Conservation (phyloP, 2,888 invertebrate species). For the Ectemnius lituratus region DNA sequence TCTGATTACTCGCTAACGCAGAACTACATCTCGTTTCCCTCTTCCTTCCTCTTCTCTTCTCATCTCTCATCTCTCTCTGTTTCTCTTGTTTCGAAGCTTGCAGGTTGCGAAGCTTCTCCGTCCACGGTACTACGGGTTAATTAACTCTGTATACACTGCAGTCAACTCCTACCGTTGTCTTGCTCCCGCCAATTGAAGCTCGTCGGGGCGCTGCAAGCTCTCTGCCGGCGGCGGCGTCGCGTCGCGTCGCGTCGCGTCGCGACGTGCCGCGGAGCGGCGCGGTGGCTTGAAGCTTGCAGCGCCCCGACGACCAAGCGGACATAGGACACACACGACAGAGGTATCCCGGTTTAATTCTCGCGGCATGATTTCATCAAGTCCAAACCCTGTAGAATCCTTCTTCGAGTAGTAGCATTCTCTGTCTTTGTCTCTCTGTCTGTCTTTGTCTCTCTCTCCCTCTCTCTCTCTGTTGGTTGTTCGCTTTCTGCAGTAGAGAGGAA, state of each 20-base stretch:
- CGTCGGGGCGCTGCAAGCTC: conserved; percentile 45
- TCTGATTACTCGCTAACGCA: conserved; percentile 13
- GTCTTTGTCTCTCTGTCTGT: conserved; percentile 22
- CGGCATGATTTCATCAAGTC: conserved; percentile 75
- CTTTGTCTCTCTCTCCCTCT: conserved; percentile 5
- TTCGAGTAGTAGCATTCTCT: no score
- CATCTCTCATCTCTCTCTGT: conserved; percentile 35
- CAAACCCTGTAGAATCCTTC: conserved; percentile 49
- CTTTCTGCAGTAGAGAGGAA: conserved; percentile 40
- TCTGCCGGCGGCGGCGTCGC: conserved; percentile 18
- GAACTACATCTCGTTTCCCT: conserved; percentile 1
- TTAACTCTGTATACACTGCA: conserved; percentile 77
- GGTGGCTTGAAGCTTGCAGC: neutral
- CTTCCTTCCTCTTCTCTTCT: conserved; percentile 42
- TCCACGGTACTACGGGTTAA: conserved; percentile 72
- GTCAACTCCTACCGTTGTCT: conserved; percentile 75
- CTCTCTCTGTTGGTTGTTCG: conserved; percentile 8
- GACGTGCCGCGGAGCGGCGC: no score
- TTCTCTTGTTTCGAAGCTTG: no score
- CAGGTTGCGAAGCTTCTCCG: conserved; percentile 18
- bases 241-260: no score
- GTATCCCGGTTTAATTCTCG: conserved; percentile 69
- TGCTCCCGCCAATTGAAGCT: conserved; percentile 74
- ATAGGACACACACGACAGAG: conserved; percentile 62
- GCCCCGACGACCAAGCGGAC: no score